Evolutionary conservation across 2,888 invertebrate genomes (phyloP).

Genomic region (Lacanobia oleracea): DNA sequence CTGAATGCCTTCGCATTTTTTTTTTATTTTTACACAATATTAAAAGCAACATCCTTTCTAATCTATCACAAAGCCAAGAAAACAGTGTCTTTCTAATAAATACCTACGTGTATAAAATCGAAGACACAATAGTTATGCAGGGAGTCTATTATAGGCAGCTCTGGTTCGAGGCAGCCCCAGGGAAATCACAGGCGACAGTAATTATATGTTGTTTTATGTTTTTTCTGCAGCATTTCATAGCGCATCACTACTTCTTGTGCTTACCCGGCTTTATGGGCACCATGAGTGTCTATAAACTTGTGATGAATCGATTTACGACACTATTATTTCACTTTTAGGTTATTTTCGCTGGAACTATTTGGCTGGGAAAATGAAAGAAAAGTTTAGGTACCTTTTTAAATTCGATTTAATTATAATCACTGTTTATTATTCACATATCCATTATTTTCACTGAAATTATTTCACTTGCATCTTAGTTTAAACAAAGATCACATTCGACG

Average conservation of each 20-base stretch:
- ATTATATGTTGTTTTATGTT: conserved; percentile 82
- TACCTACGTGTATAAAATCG: conserved; percentile 46
- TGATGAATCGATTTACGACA: conserved; percentile 32
- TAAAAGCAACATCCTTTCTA: conserved; percentile 18
- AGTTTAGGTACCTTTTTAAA: not conserved
- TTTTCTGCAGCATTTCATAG: conserved; percentile 68
- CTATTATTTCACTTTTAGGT: conserved; percentile 17
- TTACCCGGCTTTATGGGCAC: conserved; percentile 33
- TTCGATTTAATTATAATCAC: not conserved
- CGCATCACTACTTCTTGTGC: conserved; percentile 44
- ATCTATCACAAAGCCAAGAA: conserved; percentile 29
- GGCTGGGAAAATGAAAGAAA: not conserved
- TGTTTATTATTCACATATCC: not conserved
- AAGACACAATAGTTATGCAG: conserved; percentile 63
- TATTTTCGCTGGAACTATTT: not conserved
- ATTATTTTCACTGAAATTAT: not conserved
- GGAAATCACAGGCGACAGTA: conserved; percentile 85
- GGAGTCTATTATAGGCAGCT: conserved; percentile 66
- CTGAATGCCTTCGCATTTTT: not conserved
- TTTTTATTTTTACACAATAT: not conserved
- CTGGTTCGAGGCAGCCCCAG: conserved; percentile 68
- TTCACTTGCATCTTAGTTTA: not conserved
- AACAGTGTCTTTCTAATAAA: conserved; percentile 29
- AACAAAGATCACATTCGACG: conserved; percentile 11
- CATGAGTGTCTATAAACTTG: conserved; percentile 32